Conservation (phyloP, 2,113 vertebrate species). For the Dascyllus trimaculatus region DNA sequence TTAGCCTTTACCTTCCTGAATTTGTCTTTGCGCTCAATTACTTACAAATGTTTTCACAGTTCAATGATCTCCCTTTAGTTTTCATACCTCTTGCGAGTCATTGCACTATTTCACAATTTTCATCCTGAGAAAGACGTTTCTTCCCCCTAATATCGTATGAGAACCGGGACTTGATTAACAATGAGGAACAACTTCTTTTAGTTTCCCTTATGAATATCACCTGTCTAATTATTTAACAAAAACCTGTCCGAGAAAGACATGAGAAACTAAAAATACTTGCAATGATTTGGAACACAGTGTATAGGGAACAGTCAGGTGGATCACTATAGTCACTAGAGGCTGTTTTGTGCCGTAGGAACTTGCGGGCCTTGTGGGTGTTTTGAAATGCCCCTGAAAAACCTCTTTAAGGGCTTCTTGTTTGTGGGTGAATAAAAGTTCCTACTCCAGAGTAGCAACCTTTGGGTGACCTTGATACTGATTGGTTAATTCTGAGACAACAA, state of each 20-base stretch:
- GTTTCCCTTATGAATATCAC: background rate
- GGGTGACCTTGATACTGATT: too few relatives aligned
- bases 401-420: too few relatives aligned
- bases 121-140: background rate
- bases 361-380: too few relatives aligned
- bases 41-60: background rate
- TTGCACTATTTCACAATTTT: background rate
- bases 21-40: background rate
- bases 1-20: slow-evolving; percentile 17
- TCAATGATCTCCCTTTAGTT: background rate
- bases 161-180: background rate
- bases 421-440: too few relatives aligned
- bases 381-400: too few relatives aligned
- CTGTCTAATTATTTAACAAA: background rate
- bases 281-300: background rate
- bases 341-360: too few relatives aligned
- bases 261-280: background rate
- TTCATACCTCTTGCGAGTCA: background rate
- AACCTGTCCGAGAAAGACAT: background rate
- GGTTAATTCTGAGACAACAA: too few relatives aligned
- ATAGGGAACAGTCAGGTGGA: too few relatives aligned
- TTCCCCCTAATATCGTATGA: background rate
- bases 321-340: background rate
- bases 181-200: background rate
- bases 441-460: too few relatives aligned